A percentile compares a stretch with the other conserved stretches of the same genome.
Evolutionary conservation across 2,888 invertebrate species (phyloP).

Genomic region (Tetanocera ferruginea): DNA sequence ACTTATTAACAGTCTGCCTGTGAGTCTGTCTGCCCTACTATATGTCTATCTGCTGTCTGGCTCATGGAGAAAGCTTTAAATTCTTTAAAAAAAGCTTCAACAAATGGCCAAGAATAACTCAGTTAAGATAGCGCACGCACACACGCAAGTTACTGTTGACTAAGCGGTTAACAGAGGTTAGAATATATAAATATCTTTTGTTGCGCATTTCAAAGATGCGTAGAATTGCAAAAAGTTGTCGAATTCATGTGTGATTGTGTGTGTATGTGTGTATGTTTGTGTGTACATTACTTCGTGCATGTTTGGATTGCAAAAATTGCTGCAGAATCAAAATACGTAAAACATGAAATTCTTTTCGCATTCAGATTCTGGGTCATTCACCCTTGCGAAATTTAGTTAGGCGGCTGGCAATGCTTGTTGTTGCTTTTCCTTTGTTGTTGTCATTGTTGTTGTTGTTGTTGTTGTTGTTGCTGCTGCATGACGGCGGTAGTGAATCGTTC

Average conservation of each 20-base stretch:
- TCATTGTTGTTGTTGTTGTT: conserved; percentile 25
- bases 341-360: conserved; percentile 29
- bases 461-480: conserved; percentile 42
- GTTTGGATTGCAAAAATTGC: conserved; percentile 6
- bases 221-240: neutral
- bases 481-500: conserved; percentile 23
- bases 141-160: too few relatives aligned
- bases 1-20: neutral
- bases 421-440: conserved; percentile 35
- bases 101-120: too few relatives aligned
- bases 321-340: conserved; percentile 32
- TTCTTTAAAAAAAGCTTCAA: too few relatives aligned
- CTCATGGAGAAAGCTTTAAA: too few relatives aligned
- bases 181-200: neutral
- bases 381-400: conserved; percentile 64
- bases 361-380: conserved; percentile 65
- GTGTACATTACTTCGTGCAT: neutral
- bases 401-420: conserved; percentile 51
- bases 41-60: too few relatives aligned
- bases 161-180: too few relatives aligned
- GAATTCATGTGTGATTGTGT: neutral
- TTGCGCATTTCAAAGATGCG: neutral
- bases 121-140: too few relatives aligned
- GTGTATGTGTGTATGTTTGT: neutral
- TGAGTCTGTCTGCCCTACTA: neutral